A percentile compares a stretch with the other conserved stretches of the same genome.
These are phyloP conservation scores for Numenius arquata DNA, from an alignment of 2,113 vertebrate species.

Conservation along the genomic window DNA sequence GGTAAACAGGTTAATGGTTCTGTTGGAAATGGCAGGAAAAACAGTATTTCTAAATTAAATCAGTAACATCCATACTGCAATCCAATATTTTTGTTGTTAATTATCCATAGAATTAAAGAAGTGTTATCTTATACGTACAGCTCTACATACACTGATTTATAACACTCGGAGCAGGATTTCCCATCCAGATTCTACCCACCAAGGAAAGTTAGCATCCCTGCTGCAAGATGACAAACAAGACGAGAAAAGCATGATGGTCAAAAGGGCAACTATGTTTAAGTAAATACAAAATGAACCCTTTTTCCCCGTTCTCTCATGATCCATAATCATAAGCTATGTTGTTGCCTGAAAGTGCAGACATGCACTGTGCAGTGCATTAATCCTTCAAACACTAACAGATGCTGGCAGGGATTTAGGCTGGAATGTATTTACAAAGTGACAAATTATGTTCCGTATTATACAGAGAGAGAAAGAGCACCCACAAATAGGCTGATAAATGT, in stretches of 20 bases:
- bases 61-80: neutral
- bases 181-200: neutral
- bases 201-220: neutral
- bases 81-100: neutral
- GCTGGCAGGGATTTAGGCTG: slow-evolving; percentile 84
- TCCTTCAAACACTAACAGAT: slow-evolving; percentile 84
- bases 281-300: slow-evolving; percentile 19
- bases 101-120: neutral
- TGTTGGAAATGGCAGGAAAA: neutral
- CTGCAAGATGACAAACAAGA: slow-evolving; percentile 32
- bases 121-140: neutral
- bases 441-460: slow-evolving; percentile 85
- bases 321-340: slow-evolving; percentile 60
- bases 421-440: slow-evolving; percentile 89
- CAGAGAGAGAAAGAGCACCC: slow-evolving; percentile 81
- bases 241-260: slow-evolving; percentile 46
- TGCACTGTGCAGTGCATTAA: slow-evolving; percentile 75
- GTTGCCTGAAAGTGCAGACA: slow-evolving; percentile 71
- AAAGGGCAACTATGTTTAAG: slow-evolving; percentile 51
- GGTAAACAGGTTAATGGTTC: neutral
- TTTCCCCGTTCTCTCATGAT: slow-evolving; percentile 57
- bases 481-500: slow-evolving; percentile 91
- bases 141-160: neutral
- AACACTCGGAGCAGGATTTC: neutral
- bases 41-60: neutral